Conservation (phyloP, 2,113 vertebrate genomes). For the Platysteira castanea region DNA sequence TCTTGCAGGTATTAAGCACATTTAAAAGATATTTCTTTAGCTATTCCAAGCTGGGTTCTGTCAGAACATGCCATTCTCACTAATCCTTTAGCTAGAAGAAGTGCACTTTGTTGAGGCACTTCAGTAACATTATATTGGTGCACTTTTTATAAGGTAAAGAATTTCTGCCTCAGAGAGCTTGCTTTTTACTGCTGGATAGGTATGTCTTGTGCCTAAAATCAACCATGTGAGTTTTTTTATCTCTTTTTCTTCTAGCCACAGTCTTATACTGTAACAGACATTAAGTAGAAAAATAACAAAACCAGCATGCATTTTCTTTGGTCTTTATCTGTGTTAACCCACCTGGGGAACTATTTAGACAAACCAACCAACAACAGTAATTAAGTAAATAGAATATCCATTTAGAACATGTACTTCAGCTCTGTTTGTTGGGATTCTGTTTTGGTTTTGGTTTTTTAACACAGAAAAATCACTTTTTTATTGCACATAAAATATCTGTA, state of each 20-base stretch:
- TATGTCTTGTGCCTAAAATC: neutral
- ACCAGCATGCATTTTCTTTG: neutral
- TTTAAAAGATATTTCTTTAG: neutral
- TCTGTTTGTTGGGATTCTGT: rapidly evolving
- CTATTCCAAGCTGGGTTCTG: neutral
- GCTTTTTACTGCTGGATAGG: neutral
- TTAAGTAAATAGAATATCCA: neutral
- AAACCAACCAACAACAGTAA: neutral
- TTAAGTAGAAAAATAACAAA: neutral
- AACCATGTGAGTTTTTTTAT: neutral
- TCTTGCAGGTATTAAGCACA: neutral
- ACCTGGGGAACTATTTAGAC: neutral
- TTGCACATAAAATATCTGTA: neutral
- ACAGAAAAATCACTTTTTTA: neutral
- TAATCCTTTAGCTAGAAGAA: neutral
- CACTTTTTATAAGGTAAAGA: neutral
- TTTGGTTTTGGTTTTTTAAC: neutral
- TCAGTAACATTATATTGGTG: neutral
- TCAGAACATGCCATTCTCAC: neutral
- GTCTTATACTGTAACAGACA: neutral
- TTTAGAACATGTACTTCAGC: neutral
- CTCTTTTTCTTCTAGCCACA: neutral
- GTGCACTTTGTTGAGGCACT: neutral
- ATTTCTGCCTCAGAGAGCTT: neutral
- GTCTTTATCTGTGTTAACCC: neutral